Evolutionary conservation across 1,140 invertebrate species (phyloP).

Genomic region (Cardiocondyla obscurior): DNA sequence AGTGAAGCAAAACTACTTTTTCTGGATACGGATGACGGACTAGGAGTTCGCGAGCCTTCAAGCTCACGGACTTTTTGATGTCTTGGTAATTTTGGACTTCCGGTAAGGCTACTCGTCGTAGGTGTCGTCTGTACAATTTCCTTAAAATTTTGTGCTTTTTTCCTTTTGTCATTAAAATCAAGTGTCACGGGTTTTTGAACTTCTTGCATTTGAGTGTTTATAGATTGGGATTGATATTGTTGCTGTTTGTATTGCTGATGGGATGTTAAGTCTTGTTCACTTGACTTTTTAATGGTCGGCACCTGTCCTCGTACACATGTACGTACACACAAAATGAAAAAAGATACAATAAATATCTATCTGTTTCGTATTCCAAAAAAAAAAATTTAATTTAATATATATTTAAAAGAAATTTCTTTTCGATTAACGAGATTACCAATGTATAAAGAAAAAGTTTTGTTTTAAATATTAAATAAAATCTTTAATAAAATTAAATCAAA

Average conservation of each 20-base stretch:
- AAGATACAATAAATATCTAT: neutral
- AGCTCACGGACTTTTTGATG: slow-evolving; percentile 82
- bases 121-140: slow-evolving; percentile 77
- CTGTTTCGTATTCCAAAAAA: neutral
- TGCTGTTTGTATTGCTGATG: slow-evolving; percentile 21
- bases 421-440: neutral
- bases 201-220: slow-evolving; percentile 65
- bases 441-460: neutral
- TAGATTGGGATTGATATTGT: slow-evolving; percentile 21
- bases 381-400: neutral
- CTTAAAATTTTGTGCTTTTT: slow-evolving; percentile 77
- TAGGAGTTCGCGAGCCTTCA: slow-evolving; percentile 83
- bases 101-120: slow-evolving; percentile 67
- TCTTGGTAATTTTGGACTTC: slow-evolving; percentile 78
- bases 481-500: neutral
- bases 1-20: slow-evolving; percentile 92
- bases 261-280: slow-evolving; percentile 22
- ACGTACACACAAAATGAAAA: neutral
- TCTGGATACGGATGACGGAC: slow-evolving; percentile 87
- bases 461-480: neutral
- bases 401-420: neutral
- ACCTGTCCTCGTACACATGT: slow-evolving; percentile 47
- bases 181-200: slow-evolving; percentile 79
- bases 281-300: slow-evolving; percentile 62
- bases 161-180: slow-evolving; percentile 78